Conservation (phyloP, 2,888 invertebrate genomes). For the Imbricaverruca yamaguchii region DNA sequence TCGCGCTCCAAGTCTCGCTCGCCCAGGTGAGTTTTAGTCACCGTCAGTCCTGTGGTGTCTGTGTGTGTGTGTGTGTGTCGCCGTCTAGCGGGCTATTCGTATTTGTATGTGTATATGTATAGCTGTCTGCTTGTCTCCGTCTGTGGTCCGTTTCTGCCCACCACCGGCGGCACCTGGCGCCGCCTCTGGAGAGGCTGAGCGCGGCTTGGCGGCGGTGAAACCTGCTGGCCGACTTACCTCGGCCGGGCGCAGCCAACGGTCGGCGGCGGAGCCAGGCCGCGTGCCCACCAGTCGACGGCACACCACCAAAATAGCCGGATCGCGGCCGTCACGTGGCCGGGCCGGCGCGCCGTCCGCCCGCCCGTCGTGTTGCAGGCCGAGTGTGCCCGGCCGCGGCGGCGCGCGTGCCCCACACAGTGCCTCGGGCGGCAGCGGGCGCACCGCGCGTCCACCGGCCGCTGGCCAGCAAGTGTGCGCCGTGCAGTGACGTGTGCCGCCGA, state of each 20-base stretch:
- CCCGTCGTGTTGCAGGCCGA: not conserved
- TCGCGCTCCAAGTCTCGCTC: slow-evolving; percentile 41
- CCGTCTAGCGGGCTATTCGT: not conserved
- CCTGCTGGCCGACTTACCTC: slow-evolving; percentile 20
- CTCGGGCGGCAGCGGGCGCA: not conserved
- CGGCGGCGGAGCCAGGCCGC: slow-evolving; percentile 24
- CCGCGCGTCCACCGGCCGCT: not conserved
- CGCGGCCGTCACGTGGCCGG: not conserved
- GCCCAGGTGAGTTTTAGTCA: not conserved
- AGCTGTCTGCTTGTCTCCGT: no score
- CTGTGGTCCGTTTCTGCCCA: not conserved
- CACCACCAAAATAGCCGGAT: slow-evolving; percentile 15
- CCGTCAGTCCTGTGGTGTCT: no score
- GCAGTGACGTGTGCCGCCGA: not conserved
- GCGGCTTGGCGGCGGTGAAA: slow-evolving; percentile 14
- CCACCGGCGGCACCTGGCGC: not conserved
- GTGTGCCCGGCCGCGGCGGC: not conserved
- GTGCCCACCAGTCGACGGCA: slow-evolving; percentile 1
- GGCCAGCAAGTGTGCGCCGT: not conserved
- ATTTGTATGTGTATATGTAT: not conserved
- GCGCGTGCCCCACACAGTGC: not conserved
- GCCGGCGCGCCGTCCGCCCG: not conserved
- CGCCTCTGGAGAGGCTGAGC: not conserved
- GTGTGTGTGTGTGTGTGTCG: not conserved
- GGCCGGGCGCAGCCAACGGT: slow-evolving; percentile 23